phyloP scores from a whole-genome alignment of 2,113 vertebrate species.

The Pheucticus melanocephalus region DNA sequence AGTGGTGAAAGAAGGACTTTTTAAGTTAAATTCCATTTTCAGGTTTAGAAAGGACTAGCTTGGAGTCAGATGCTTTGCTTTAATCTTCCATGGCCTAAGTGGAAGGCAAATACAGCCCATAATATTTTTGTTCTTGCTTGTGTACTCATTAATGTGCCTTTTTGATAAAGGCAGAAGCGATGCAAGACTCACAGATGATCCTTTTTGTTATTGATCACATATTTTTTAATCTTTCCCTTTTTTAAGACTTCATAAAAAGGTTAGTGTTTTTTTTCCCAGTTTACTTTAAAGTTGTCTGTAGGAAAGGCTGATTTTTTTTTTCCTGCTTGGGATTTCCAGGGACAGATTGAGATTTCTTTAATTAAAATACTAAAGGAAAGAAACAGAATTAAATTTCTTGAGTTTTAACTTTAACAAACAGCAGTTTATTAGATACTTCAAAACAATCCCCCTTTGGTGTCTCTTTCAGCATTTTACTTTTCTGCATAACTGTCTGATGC shows the following conservation, averaged over 20 bases:
- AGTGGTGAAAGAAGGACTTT: background rate
- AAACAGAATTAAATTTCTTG: background rate
- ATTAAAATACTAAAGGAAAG: slow-evolving; percentile 29
- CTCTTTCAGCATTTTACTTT: background rate
- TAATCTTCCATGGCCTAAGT: background rate
- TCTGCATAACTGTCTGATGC: background rate
- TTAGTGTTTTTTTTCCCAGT: background rate
- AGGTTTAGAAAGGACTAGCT: background rate
- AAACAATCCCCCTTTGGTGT: background rate
- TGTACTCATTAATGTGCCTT: background rate
- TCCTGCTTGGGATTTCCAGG: background rate
- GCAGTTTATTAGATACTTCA: background rate
- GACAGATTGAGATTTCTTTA: slow-evolving; percentile 32
- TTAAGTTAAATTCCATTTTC: background rate
- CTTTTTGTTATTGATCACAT: slow-evolving; percentile 21
- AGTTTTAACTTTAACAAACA: slow-evolving; percentile 22
- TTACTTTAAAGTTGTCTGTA: background rate
- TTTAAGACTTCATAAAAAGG: slow-evolving; percentile 12
- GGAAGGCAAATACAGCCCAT: background rate
- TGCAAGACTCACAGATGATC: background rate
- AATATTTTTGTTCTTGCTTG: background rate
- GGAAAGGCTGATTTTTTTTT: background rate
- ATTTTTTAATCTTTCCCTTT: slow-evolving; percentile 28
- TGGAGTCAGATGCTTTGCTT: background rate
- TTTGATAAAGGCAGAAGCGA: background rate